Percentiles rank a stretch among this genome's conserved stretches.
These are phyloP conservation scores for Scaptomyza flava DNA, from an alignment of 2,888 invertebrate species.

Conservation along the genomic window DNA sequence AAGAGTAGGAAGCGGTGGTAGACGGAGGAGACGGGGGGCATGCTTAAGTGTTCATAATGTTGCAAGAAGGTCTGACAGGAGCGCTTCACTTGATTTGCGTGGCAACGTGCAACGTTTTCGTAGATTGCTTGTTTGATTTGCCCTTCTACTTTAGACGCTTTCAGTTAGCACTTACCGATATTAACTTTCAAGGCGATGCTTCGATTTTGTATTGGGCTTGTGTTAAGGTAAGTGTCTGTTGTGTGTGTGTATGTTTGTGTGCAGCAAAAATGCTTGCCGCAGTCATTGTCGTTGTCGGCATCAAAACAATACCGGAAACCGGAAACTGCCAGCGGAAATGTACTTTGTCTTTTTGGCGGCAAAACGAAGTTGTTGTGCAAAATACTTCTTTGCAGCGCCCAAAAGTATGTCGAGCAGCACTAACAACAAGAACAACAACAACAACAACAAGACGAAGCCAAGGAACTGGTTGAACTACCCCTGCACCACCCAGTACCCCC, in stretches of 20 bases:
- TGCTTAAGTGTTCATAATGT: constrained; percentile 43
- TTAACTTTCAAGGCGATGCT: constrained; percentile 59
- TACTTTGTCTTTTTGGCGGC: constrained; percentile 80
- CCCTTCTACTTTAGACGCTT: constrained; percentile 28
- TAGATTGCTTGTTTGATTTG: constrained; percentile 57
- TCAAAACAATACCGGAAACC: constrained; percentile 75
- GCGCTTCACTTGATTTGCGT: constrained; percentile 49
- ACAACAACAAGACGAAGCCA: constrained; percentile 46
- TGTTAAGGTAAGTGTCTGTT: neutral
- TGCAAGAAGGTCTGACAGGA: constrained; percentile 18
- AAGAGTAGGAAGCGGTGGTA: too few species aligned
- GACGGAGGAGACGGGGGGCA: neutral
- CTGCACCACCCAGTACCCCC: neutral
- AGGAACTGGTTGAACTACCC: constrained; percentile 9
- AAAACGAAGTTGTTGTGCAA: constrained; percentile 65
- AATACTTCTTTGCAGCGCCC: constrained; percentile 60
- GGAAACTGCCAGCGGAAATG: constrained; percentile 80
- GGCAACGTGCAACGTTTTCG: constrained; percentile 16
- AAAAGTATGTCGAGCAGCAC: constrained; percentile 75
- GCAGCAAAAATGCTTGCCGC: constrained; percentile 13
- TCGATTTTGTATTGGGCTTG: constrained; percentile 35
- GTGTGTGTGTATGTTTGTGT: constrained; percentile 7
- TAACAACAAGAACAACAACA: constrained; percentile 50
- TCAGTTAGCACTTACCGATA: constrained; percentile 62
- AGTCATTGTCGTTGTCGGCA: constrained; percentile 36